phyloP scores from a whole-genome alignment of 2,888 invertebrate species.

The Drosophila trichaetosa region DNA sequence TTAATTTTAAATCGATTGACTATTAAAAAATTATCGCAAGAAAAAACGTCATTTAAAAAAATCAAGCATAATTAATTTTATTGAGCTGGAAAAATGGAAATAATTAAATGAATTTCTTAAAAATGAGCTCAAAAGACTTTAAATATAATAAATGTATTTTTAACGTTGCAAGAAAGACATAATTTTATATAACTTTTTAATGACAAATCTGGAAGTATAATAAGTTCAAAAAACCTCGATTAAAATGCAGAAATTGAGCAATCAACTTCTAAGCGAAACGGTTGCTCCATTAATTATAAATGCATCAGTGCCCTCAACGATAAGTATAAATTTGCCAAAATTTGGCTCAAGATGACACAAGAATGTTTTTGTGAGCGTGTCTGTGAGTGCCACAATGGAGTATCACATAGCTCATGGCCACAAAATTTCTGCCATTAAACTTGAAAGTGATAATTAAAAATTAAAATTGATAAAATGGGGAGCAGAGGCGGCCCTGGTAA shows the following conservation, averaged over 20 bases:
- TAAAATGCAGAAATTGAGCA: conserved; percentile 15
- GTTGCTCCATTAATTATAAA: conserved; percentile 39
- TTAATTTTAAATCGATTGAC: not conserved
- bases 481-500: conserved; percentile 5
- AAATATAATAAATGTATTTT: not conserved
- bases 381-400: conserved; percentile 32
- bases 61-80: not conserved
- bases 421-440: conserved; percentile 72
- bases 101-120: not conserved
- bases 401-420: conserved; percentile 72
- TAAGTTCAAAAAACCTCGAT: conserved; percentile 1
- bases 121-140: not conserved
- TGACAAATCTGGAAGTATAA: not conserved
- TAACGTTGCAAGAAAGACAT: not conserved
- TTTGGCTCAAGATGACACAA: not conserved
- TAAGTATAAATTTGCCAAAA: conserved; percentile 9
- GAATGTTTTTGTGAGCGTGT: not conserved
- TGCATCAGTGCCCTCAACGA: conserved; percentile 10
- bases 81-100: not conserved
- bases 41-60: not conserved
- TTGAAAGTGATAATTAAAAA: conserved; percentile 79
- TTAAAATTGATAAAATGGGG: conserved; percentile 67
- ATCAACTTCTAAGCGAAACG: conserved; percentile 17
- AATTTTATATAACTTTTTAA: not conserved
- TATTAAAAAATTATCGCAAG: not conserved